Conservation (phyloP, 2,888 invertebrate species). For the Endotricha flammealis region DNA sequence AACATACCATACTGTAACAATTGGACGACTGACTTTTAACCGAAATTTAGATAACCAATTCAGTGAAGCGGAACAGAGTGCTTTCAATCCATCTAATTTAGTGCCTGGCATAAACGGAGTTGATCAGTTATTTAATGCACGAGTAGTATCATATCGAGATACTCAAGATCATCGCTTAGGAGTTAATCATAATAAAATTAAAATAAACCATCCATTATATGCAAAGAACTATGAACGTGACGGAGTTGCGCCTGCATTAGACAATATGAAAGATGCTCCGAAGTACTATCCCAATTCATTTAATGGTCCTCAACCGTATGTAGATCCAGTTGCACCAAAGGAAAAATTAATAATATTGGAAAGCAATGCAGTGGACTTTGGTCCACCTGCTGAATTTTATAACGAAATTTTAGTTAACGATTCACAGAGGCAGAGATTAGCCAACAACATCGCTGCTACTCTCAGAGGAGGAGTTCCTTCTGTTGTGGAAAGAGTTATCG, state of each 20-base stretch:
- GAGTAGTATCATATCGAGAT: conserved; percentile 43
- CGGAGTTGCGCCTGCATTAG: conserved; percentile 81
- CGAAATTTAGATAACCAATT: conserved; percentile 47
- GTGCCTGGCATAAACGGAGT: conserved; percentile 50
- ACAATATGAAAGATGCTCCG: conserved; percentile 87
- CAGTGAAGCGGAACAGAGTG: conserved; percentile 38
- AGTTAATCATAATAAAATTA: conserved; percentile 44
- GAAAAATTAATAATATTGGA: conserved; percentile 17
- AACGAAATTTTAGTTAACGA: conserved; percentile 26
- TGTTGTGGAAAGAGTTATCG: neutral
- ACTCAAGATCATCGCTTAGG: conserved; percentile 52
- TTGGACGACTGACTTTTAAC: conserved; percentile 46
- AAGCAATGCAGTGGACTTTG: conserved; percentile 24
- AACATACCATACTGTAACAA: conserved; percentile 40
- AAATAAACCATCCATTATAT: conserved; percentile 45
- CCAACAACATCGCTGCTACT: neutral
- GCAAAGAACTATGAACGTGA: conserved; percentile 45
- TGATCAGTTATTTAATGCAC: conserved; percentile 42
- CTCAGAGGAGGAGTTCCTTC: neutral
- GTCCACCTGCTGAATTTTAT: conserved; percentile 84
- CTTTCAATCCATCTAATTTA: conserved; percentile 48
- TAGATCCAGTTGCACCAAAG: conserved; percentile 17
- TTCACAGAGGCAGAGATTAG: neutral
- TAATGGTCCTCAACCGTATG: conserved; percentile 23
- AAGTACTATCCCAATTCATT: conserved; percentile 25